phyloP scores from a whole-genome alignment of 2,113 vertebrate species.

The Xenopus laevis region DNA sequence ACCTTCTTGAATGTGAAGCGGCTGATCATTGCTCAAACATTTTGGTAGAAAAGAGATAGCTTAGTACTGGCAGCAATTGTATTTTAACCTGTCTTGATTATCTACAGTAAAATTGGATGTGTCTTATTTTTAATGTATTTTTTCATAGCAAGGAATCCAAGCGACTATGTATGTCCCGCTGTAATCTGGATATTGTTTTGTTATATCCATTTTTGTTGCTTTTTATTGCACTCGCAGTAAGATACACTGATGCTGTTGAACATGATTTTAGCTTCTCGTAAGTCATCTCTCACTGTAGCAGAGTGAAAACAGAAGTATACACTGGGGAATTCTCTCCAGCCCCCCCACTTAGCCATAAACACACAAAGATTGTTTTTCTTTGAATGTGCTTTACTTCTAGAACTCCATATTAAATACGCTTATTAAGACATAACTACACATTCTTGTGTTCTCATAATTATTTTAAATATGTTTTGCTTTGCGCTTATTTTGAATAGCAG shows the following conservation, averaged over 20 bases:
- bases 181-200: slow-evolving; percentile 34
- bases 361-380: background rate
- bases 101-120: slow-evolving; percentile 45
- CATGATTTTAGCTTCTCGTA: slow-evolving; percentile 26
- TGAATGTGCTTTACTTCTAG: background rate
- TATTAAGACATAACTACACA: background rate
- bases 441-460: background rate
- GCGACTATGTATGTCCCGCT: slow-evolving; percentile 15
- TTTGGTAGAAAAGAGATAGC: slow-evolving; percentile 53
- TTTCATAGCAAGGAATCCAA: slow-evolving; percentile 35
- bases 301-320: slow-evolving; percentile 30
- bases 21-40: slow-evolving; percentile 55
- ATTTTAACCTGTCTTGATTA: slow-evolving; percentile 46
- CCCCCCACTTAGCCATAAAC: background rate
- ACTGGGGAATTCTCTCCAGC: slow-evolving; percentile 13
- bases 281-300: slow-evolving; percentile 23
- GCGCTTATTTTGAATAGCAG: too few species aligned
- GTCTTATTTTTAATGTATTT: slow-evolving; percentile 45
- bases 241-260: slow-evolving; percentile 17
- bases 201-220: slow-evolving; percentile 16
- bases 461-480: too few species aligned
- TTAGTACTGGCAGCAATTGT: slow-evolving; percentile 47
- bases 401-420: background rate
- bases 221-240: slow-evolving; percentile 17
- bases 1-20: slow-evolving; percentile 58